Evolutionary conservation across 2,113 vertebrate genomes (phyloP), one percentile per base, ranked within the genome.

Genomic region (Taurulus bubalis): DNA sequence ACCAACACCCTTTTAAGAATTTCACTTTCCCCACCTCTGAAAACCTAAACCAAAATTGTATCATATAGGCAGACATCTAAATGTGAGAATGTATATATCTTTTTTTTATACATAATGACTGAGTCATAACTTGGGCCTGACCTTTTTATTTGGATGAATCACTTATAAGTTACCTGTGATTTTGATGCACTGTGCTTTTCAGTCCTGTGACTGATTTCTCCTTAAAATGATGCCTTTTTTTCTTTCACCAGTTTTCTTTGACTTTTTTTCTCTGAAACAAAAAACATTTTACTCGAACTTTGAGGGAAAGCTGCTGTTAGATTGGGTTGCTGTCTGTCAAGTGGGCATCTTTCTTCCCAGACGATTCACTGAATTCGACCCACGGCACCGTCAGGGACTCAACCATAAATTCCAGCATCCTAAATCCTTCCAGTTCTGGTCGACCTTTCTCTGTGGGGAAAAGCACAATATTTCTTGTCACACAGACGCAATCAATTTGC

Each of bases 1-100:
- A 34, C 45, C 45, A 69, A 53, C 84, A 85, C 75, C 70, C 85
- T 85, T 86, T 82, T 20, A 91, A 86, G 80, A 90, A 87, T 91
- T 86, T 82, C 84, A 72, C 84, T 83, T 45, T 77, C 55, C 75
- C 71, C 73, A 65, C 49, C 83, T 72, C 74, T 47, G 67, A 28
- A 15, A 74, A 68, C 64, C 64, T 59, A 60, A 80, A 85, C 34
- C 40, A 64, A 68, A 45, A 81, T 71, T 67, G 42, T 75, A 26
- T 75, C 42, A 64, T 64, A 75, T 69, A 28, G 5, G 59, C 8
- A 5, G 22, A 51, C 49, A 38, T 66, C 60, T 76, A 64, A 45
- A 79, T 77, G 24, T 73, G 18, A 75, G 69, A 51, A 30, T 71
- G 80, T 79, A 64, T 67, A 72, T 78, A 67, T 42, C 75, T 87